These are phyloP conservation scores for Chelidonichthys spinosus DNA, from an alignment of 2,797 vertebrate genomes.

Conservation along the genomic window DNA sequence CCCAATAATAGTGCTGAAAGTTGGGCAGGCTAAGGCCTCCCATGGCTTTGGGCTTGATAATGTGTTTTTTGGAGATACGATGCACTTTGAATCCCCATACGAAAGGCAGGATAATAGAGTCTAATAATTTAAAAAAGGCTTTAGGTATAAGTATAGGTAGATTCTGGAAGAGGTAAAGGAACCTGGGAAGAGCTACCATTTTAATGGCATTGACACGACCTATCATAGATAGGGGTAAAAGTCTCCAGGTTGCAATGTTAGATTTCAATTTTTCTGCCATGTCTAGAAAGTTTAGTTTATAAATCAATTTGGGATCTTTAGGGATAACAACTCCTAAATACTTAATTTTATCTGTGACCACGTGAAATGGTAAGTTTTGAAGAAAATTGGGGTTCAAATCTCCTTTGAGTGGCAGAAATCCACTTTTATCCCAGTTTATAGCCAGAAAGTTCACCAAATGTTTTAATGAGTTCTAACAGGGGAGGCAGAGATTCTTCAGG, in stretches of 20 bases:
- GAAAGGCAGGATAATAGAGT: not conserved
- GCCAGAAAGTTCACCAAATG: not conserved
- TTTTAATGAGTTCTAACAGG: not conserved
- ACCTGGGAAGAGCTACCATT: not conserved
- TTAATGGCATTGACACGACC: not conserved
- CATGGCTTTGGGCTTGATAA: not conserved
- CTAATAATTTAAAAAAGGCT: not conserved
- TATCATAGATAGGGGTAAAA: conserved; percentile 1
- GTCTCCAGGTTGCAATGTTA: not conserved
- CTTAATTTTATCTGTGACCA: not conserved
- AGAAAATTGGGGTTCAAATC: not conserved
- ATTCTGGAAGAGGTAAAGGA: conserved; percentile 2
- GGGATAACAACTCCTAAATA: not conserved
- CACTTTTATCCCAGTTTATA: not conserved
- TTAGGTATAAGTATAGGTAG: not conserved
- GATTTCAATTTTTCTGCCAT: not conserved
- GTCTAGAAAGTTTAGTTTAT: not conserved
- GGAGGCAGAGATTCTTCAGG: not conserved
- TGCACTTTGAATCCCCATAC: too few species aligned
- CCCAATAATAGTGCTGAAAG: not conserved
- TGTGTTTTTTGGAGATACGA: too few species aligned
- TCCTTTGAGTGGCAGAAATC: too few species aligned
- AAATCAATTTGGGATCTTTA: not conserved
- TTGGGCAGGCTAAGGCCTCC: not conserved
- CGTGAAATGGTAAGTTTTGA: not conserved